Percentiles rank a stretch among this genome's conserved stretches.
phyloP scores from a whole-genome alignment of 1,140 invertebrate species.

The Ostrea edulis region DNA sequence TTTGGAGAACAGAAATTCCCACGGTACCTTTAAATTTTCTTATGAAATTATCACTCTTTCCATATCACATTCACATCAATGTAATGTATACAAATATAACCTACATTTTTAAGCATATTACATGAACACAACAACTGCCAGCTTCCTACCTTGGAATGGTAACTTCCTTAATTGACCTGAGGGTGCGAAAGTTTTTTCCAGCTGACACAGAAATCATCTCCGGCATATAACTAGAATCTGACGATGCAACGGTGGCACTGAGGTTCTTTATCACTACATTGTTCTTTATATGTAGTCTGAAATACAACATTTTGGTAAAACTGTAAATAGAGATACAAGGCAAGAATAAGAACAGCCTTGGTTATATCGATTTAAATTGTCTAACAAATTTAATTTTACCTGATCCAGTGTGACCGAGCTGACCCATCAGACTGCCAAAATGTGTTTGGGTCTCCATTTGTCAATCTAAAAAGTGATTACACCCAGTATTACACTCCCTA shows the following conservation, averaged over 20 bases:
- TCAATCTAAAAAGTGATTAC: constrained; percentile 61
- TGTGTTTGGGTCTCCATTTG: constrained; percentile 69
- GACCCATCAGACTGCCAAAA: constrained; percentile 79
- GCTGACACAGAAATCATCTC: constrained; percentile 73
- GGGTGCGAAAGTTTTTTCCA: constrained; percentile 65
- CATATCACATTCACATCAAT: too few relatives aligned
- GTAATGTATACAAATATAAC: neutral
- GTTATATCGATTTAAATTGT: neutral
- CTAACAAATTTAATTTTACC: constrained; percentile 59
- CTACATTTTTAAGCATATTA: neutral
- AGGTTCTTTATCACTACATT: constrained; percentile 76
- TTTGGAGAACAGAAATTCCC: too few relatives aligned
- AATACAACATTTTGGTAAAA: neutral
- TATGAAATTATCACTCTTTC: too few relatives aligned
- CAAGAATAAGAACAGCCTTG: neutral
- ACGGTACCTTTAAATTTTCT: too few relatives aligned
- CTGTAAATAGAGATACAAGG: neutral
- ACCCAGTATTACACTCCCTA: too few relatives aligned
- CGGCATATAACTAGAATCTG: constrained; percentile 79
- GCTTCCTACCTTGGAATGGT: constrained; percentile 69
- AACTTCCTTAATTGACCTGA: constrained; percentile 75
- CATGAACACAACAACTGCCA: neutral
- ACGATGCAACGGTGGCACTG: constrained; percentile 71
- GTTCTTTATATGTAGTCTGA: constrained; percentile 73
- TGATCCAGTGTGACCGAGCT: constrained; percentile 77